A percentile compares a stretch with the other conserved stretches of the same genome.
Evolutionary conservation across 2,797 vertebrate species (phyloP).

Genomic region (Sebastes iracundus): DNA sequence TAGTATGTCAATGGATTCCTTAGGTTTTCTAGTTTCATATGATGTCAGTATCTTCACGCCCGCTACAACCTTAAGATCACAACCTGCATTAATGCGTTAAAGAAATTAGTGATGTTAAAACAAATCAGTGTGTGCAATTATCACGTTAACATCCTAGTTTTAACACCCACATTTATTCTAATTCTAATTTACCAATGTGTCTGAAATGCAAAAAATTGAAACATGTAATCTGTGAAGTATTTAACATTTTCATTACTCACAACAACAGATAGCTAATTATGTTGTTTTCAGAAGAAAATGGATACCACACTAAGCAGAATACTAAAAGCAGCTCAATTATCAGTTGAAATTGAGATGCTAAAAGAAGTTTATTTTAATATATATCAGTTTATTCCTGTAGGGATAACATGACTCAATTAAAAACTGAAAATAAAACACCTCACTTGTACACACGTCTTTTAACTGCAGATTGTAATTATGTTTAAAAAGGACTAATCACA

Average conservation of each 20-base stretch:
- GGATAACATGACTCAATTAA: background rate
- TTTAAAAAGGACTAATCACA: conserved; percentile 12
- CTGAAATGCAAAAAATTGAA: background rate
- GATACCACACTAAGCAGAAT: background rate
- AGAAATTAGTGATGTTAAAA: too few species aligned
- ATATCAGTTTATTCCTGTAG: background rate
- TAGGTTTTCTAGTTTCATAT: too few species aligned
- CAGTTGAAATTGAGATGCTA: background rate
- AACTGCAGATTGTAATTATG: background rate
- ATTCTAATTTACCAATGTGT: background rate
- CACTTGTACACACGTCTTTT: background rate
- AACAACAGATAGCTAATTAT: background rate
- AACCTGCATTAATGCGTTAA: too few species aligned
- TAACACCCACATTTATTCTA: background rate
- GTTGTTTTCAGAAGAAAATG: background rate
- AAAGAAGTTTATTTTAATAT: background rate
- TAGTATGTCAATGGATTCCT: too few species aligned
- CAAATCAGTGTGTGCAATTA: too few species aligned
- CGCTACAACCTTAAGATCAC: too few species aligned
- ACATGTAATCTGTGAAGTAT: background rate
- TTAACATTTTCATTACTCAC: background rate
- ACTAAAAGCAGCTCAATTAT: background rate
- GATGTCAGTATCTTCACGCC: too few species aligned
- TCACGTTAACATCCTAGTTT: background rate
- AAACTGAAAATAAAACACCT: background rate